Conservation (phyloP, 2,888 invertebrate species). For the Acleris holmiana region DNA sequence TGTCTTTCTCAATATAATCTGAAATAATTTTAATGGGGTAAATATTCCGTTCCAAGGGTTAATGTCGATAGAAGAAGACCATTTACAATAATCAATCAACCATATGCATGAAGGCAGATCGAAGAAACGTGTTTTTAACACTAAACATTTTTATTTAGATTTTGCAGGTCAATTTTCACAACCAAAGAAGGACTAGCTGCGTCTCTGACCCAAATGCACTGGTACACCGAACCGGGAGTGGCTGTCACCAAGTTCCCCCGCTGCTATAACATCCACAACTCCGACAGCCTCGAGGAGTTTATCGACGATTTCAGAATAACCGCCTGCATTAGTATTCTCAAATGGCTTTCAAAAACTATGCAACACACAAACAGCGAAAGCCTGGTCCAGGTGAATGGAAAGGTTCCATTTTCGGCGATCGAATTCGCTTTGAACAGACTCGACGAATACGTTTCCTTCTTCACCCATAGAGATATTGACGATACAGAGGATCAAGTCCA, state of each 20-base stretch:
- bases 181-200: conserved; percentile 95
- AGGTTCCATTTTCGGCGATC: conserved; percentile 89
- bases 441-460: conserved; percentile 89
- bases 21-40: background rate
- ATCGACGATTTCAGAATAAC: conserved; percentile 95
- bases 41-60: too few relatives aligned
- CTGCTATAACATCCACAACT: conserved; percentile 92
- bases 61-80: too few relatives aligned
- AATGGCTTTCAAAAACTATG: conserved; percentile 88
- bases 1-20: too few relatives aligned
- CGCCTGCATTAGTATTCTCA: conserved; percentile 92
- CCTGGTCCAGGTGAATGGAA: conserved; percentile 84
- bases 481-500: conserved; percentile 87
- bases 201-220: conserved; percentile 92
- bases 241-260: conserved; percentile 93
- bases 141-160: conserved; percentile 76
- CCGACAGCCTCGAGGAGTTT: conserved; percentile 92
- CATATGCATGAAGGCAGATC: too few relatives aligned
- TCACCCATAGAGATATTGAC: conserved; percentile 90
- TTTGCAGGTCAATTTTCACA: conserved; percentile 94
- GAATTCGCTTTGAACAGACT: conserved; percentile 93
- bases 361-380: conserved; percentile 80
- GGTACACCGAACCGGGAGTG: conserved; percentile 93
- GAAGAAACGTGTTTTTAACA: too few relatives aligned
- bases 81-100: too few relatives aligned